Conservation (phyloP, 2,888 invertebrate genomes). For the Idaea biselata region DNA sequence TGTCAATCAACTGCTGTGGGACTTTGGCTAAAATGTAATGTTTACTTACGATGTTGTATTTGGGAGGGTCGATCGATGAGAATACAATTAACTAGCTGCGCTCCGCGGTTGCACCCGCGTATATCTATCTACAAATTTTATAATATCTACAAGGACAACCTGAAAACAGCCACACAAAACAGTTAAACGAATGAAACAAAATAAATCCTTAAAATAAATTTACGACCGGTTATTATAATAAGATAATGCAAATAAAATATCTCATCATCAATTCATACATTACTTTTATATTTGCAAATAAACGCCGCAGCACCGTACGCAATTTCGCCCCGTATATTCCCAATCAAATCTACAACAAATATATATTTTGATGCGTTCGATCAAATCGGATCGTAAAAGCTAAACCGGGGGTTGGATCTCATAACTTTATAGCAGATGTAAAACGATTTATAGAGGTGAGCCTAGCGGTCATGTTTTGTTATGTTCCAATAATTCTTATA, state of each 20-base stretch:
- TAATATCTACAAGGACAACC: too few species aligned
- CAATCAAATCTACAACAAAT: slow-evolving; percentile 57
- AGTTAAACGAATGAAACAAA: too few species aligned
- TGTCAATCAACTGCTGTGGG: slow-evolving; percentile 69
- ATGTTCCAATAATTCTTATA: slow-evolving; percentile 71
- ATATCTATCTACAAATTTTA: too few species aligned
- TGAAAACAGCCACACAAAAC: too few species aligned
- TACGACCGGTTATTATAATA: neutral
- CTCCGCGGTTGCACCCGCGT: too few species aligned
- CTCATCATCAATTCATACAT: slow-evolving; percentile 16
- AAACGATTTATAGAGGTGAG: slow-evolving; percentile 71
- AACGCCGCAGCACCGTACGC: slow-evolving; percentile 24
- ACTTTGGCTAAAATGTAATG: slow-evolving; percentile 50
- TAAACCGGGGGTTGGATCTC: slow-evolving; percentile 74
- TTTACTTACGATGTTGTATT: slow-evolving; percentile 24
- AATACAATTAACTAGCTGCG: neutral
- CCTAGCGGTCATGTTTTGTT: slow-evolving; percentile 68
- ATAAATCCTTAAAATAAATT: neutral
- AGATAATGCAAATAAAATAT: neutral
- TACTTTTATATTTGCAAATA: slow-evolving; percentile 38
- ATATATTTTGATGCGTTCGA: slow-evolving; percentile 1
- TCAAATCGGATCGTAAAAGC: slow-evolving; percentile 65
- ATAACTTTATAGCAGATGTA: slow-evolving; percentile 77
- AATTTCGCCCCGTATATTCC: slow-evolving; percentile 37
- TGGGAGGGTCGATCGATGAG: neutral